Conservation (phyloP, 2,797 vertebrate species). For the Notoglanidium macrostoma region DNA sequence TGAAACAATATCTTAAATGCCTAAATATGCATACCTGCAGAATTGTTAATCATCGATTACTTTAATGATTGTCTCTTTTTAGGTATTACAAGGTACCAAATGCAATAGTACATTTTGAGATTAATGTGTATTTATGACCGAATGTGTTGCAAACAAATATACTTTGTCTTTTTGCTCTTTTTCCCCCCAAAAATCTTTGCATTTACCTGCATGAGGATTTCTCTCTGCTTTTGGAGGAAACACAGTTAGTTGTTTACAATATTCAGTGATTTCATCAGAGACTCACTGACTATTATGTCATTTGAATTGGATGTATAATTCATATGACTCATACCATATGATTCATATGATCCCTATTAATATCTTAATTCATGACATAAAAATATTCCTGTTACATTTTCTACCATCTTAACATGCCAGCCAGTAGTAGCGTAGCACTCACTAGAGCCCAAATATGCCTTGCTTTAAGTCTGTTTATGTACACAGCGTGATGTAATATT, state of each 20-base stretch:
- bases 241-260: slow-evolving; percentile 24
- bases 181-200: slow-evolving; percentile 35
- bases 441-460: slow-evolving; percentile 24
- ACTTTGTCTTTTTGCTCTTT: slow-evolving; percentile 21
- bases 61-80: not conserved
- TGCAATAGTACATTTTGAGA: not conserved
- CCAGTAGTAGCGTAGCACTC: slow-evolving; percentile 7
- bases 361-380: slow-evolving; percentile 49
- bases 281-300: slow-evolving; percentile 43
- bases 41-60: not conserved
- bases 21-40: slow-evolving; percentile 13
- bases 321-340: slow-evolving; percentile 8
- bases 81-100: not conserved
- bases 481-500: slow-evolving; percentile 18
- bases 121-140: slow-evolving; percentile 51
- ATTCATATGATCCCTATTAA: slow-evolving; percentile 11
- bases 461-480: slow-evolving; percentile 30
- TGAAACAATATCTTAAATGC: not conserved
- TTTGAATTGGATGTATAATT: slow-evolving; percentile 35
- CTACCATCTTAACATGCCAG: slow-evolving; percentile 30
- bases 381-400: slow-evolving; percentile 22
- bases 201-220: slow-evolving; percentile 75
- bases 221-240: slow-evolving; percentile 57
- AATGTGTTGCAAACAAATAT: slow-evolving; percentile 53
- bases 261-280: slow-evolving; percentile 27